Evolutionary conservation across 2,888 invertebrate genomes (phyloP), one percentile per base, ranked within the genome.

Genomic region (Trissolcus japonicus): DNA sequence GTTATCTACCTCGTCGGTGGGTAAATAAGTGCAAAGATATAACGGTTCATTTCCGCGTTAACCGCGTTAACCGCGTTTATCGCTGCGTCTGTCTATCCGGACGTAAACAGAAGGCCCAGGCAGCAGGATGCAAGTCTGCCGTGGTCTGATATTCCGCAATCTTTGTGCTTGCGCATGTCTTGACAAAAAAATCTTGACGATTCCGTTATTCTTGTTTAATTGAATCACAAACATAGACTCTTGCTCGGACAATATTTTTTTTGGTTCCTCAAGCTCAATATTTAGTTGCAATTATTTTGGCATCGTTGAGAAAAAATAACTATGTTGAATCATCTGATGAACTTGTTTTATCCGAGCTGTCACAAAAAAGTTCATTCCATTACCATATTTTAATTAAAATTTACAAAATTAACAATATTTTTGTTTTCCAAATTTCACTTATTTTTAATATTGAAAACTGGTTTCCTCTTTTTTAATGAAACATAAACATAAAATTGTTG

Each of bases 31-130:
- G 87, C 85, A 85, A 85, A 86, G 87, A 87, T 86, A 87, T 88
- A 88, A 88, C 88, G 88, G 88, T 88, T 87, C 84, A 86, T 87
- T 88, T 88, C 88, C 87, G 87, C 84, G 84, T 85, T 85, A 84
- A 85, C 83, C 82, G 82, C 83, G 84, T 81, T 86, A 84, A 85
- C 83, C 83, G 82, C 83, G 85, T 82, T 86, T 87, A 86, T 87
- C 87, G 86, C 84, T 80, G 80, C 83, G 86, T 85, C 84, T 84
- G 86, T 86, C 85, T 86, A 86, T 87, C 86, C 87, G 81, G 85
- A 81, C 82, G 80, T 82, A 83, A 81, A 84, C 82, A 82, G 67
- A 67, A 72, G 71, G 73, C 80, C 82, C 84, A 80, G 78, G 81
- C 83, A 83, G 85, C 85, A 85, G 85, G 85, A 86, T 86, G 80